Evolutionary conservation across 2,797 vertebrate genomes (phyloP).

Genomic region (Myioborus melanocephalus): DNA sequence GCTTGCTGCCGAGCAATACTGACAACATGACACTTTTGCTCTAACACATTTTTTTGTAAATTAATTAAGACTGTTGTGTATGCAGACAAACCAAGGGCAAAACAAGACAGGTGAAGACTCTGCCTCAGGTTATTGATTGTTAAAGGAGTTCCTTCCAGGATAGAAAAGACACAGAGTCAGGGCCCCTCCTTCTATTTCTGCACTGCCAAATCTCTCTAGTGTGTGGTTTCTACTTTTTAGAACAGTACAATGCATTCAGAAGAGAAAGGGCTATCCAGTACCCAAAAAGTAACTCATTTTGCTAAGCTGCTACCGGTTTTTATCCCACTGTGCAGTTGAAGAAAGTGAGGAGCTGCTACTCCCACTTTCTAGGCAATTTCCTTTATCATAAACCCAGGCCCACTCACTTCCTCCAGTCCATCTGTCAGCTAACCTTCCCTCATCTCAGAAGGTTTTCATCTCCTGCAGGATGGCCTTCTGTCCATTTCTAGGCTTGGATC

Average conservation of each 20-base stretch:
- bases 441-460: constrained; percentile 21
- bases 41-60: background rate
- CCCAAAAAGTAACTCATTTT: background rate
- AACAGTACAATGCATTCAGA: background rate
- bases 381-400: constrained; percentile 17
- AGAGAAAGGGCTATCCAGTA: background rate
- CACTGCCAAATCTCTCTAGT: background rate
- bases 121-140: background rate
- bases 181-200: background rate
- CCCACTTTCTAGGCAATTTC: constrained; percentile 16
- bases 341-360: background rate
- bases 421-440: constrained; percentile 41
- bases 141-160: background rate
- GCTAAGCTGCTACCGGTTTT: background rate
- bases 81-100: background rate
- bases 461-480: constrained; percentile 51
- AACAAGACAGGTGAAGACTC: background rate
- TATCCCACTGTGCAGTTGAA: background rate
- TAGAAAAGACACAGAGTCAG: background rate
- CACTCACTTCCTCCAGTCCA: constrained; percentile 46
- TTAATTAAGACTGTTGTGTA: background rate
- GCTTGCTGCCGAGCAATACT: background rate
- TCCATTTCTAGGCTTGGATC: background rate
- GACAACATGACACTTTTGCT: constrained; percentile 17
- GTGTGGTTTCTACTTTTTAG: background rate